Conservation (phyloP, 2,888 invertebrate species). For the Diarsia mendica region DNA sequence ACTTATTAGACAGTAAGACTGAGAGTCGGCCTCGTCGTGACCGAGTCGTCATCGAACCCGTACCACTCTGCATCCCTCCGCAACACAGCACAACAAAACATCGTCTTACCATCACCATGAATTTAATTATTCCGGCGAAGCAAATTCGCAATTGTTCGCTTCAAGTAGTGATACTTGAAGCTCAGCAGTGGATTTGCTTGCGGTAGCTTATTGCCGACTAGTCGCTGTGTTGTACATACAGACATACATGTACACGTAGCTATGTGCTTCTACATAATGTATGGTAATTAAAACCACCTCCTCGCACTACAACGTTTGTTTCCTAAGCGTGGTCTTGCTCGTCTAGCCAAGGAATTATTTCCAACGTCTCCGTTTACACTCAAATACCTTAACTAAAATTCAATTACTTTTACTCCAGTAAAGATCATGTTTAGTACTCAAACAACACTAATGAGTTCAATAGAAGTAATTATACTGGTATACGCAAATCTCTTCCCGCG, state of each 20-base stretch:
- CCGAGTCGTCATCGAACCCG: neutral
- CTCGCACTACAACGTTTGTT: conserved; percentile 16
- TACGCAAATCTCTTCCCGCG: conserved; percentile 4
- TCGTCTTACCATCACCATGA: conserved; percentile 4
- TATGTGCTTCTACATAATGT: conserved; percentile 24
- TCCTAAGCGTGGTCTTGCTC: conserved; percentile 7
- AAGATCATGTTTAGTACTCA: conserved; percentile 5
- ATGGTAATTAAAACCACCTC: conserved; percentile 43
- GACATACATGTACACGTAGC: too few species aligned
- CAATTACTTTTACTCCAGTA: neutral
- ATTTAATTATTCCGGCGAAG: conserved; percentile 59
- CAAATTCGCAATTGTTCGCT: neutral
- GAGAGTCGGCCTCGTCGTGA: conserved; percentile 17
- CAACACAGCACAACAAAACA: neutral
- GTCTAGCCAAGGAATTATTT: conserved; percentile 19
- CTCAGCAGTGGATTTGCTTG: conserved; percentile 31
- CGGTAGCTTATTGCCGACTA: conserved; percentile 37
- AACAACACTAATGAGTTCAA: conserved; percentile 17
- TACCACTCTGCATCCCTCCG: neutral
- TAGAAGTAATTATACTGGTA: conserved; percentile 8
- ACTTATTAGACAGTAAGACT: conserved; percentile 82
- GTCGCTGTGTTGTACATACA: conserved; percentile 10
- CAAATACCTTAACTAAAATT: neutral
- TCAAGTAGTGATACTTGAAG: conserved; percentile 22
- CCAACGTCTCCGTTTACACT: conserved; percentile 1